Percentiles rank a stretch among this genome's conserved stretches.
These are phyloP conservation scores for Prunella fulvescens DNA, from an alignment of 2,113 vertebrate species.

Conservation along the genomic window DNA sequence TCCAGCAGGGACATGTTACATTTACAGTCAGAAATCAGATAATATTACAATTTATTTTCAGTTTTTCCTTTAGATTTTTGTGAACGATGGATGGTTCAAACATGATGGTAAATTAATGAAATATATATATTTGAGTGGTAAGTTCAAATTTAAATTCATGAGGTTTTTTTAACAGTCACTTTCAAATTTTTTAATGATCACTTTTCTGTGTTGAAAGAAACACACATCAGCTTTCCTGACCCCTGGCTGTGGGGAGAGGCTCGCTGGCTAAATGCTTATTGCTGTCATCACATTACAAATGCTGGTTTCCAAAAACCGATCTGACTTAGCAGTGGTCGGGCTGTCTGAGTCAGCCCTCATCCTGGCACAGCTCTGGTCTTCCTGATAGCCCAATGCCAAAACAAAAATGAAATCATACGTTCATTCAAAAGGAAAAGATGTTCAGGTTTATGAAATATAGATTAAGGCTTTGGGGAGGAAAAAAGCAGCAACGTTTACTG, in stretches of 20 bases:
- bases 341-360: slow-evolving; percentile 49
- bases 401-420: slow-evolving; percentile 29
- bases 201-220: background rate
- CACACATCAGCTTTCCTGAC: background rate
- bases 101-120: background rate
- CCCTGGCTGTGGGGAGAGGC: background rate
- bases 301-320: background rate
- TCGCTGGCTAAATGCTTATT: background rate
- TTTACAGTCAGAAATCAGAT: background rate
- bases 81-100: background rate
- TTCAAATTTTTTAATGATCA: background rate
- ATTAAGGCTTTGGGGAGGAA: slow-evolving; percentile 64
- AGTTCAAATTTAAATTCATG: background rate
- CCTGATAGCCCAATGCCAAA: background rate
- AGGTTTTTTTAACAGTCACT: background rate
- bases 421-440: background rate
- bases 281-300: background rate
- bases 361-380: slow-evolving; percentile 7
- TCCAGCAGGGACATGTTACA: background rate
- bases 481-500: slow-evolving; percentile 47
- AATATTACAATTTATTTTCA: background rate
- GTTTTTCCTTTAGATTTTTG: background rate
- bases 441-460: slow-evolving; percentile 61
- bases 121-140: background rate
- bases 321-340: slow-evolving; percentile 2